These are phyloP conservation scores for Apostichopus californicus DNA, from an alignment of 35 echinoderm and acorn worm genomes.

Conservation along the genomic window DNA sequence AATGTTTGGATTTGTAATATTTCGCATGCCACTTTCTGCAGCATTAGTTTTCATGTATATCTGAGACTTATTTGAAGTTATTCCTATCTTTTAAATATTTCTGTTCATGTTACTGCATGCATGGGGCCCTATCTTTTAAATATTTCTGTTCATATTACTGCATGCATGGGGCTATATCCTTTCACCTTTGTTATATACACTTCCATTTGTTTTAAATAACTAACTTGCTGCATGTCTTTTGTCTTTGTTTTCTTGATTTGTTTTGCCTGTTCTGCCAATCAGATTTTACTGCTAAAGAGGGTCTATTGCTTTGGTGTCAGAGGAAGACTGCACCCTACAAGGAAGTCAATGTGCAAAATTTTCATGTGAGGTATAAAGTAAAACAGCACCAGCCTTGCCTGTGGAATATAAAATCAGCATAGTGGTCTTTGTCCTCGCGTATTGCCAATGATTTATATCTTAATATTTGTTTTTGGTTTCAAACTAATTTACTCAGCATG, in stretches of 20 bases:
- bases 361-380: slow-evolving; percentile 81
- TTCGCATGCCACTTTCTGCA: too few species aligned
- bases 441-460: neutral
- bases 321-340: slow-evolving; percentile 92
- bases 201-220: neutral
- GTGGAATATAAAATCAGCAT: slow-evolving; percentile 54
- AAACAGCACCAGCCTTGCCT: neutral
- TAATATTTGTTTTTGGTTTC: neutral
- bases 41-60: too few species aligned
- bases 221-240: slow-evolving; percentile 47
- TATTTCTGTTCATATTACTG: neutral
- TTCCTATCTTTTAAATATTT: too few species aligned
- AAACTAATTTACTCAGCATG: neutral
- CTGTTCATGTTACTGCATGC: neutral
- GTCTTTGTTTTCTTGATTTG: slow-evolving; percentile 23
- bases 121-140: neutral
- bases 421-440: slow-evolving; percentile 1
- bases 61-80: too few species aligned
- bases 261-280: slow-evolving; percentile 17
- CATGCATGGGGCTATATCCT: neutral
- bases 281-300: slow-evolving; percentile 77
- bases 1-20: too few species aligned
- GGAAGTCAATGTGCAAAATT: slow-evolving; percentile 78
- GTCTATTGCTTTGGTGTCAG: slow-evolving; percentile 90
- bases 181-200: neutral